Conservation (phyloP, 1,140 invertebrate species). For the Cyclargus thomasi region DNA sequence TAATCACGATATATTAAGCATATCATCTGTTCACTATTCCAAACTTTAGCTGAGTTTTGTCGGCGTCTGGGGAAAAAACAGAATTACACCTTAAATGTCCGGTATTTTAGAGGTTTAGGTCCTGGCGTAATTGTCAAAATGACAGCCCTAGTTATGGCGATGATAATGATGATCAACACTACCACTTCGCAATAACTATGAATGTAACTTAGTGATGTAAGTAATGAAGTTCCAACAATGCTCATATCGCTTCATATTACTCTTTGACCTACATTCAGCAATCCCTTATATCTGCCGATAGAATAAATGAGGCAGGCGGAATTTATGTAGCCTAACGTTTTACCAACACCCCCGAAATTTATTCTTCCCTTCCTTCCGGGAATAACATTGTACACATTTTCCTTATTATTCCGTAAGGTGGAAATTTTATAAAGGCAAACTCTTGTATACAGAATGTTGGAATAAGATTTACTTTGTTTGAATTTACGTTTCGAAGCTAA, state of each 20-base stretch:
- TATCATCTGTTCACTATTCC: no score
- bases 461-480: no score
- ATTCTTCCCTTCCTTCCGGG: background rate
- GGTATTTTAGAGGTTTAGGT: no score
- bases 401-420: background rate
- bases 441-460: background rate
- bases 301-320: background rate
- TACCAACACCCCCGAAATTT: background rate
- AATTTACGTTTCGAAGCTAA: no score
- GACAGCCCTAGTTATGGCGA: no score
- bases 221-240: background rate
- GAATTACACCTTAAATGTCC: no score
- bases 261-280: background rate
- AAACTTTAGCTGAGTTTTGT: no score
- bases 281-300: background rate
- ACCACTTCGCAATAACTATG: background rate
- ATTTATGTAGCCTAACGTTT: background rate
- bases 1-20: no score
- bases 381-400: background rate
- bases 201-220: background rate
- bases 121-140: no score
- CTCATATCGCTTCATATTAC: background rate
- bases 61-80: no score
- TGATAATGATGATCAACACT: background rate
- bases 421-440: background rate